phyloP scores from a whole-genome alignment of 2,888 invertebrate species.

The Galeruca laticollis region DNA sequence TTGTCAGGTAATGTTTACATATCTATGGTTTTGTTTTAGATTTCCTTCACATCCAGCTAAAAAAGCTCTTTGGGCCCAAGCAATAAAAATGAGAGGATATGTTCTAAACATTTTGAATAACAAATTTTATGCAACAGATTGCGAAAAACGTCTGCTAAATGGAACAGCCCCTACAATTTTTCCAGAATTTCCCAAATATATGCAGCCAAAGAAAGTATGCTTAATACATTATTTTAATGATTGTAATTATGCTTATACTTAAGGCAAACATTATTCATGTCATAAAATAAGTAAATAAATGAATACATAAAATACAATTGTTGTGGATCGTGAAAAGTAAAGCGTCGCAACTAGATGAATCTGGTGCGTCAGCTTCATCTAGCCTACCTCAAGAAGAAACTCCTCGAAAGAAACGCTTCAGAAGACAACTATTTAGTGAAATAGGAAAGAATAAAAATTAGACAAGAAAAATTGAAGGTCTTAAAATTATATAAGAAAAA shows the following conservation, averaged over 20 bases:
- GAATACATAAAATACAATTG: too few relatives aligned
- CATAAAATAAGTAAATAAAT: too few relatives aligned
- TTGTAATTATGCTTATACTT: background rate
- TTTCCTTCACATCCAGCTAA: background rate
- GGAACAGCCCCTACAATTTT: slow-evolving; percentile 34
- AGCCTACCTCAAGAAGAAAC: slow-evolving; percentile 1
- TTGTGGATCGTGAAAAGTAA: background rate
- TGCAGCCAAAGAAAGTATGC: background rate
- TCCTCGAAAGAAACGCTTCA: background rate
- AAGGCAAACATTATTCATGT: too few relatives aligned
- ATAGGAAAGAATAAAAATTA: background rate
- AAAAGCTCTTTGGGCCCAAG: background rate
- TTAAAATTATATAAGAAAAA: slow-evolving; percentile 12
- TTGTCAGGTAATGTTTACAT: too few relatives aligned
- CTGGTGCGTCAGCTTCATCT: background rate
- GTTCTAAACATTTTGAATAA: slow-evolving; percentile 39
- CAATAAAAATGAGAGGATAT: slow-evolving; percentile 25
- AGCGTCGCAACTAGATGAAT: background rate
- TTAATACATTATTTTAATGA: background rate
- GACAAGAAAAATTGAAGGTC: slow-evolving; percentile 12
- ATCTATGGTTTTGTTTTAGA: background rate
- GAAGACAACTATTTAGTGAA: background rate
- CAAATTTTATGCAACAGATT: slow-evolving; percentile 32
- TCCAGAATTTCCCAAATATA: slow-evolving; percentile 24
- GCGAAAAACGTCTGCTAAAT: slow-evolving; percentile 27